These are phyloP conservation scores for Diarsia mendica DNA, from an alignment of 2,888 invertebrate genomes.

Conservation along the genomic window DNA sequence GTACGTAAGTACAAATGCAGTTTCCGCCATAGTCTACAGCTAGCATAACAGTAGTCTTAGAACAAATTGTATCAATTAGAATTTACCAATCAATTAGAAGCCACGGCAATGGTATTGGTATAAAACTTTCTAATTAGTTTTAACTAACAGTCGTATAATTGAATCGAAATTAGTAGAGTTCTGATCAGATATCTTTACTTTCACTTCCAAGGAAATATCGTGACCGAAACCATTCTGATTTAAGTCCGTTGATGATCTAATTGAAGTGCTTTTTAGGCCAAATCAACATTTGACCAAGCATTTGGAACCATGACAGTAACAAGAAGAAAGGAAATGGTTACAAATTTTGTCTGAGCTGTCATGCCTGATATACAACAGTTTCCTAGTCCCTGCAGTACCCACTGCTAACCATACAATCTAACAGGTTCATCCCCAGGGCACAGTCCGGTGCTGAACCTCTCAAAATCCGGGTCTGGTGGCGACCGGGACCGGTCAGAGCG, in stretches of 20 bases:
- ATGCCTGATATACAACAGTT: neutral
- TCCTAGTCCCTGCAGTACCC: neutral
- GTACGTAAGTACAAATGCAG: neutral
- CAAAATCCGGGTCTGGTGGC: conserved; percentile 95
- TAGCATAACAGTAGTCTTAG: neutral
- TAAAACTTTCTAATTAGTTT: conserved; percentile 54
- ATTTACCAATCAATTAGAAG: conserved; percentile 29
- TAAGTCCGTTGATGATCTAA: neutral
- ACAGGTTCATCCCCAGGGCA: conserved; percentile 96
- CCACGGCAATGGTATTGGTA: conserved; percentile 12
- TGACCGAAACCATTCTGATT: conserved; percentile 29
- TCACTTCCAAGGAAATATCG: conserved; percentile 19
- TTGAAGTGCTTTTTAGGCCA: neutral
- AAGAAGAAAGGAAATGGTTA: too few relatives aligned
- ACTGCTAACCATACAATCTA: conserved; percentile 34
- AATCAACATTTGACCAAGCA: neutral
- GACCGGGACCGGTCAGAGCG: conserved; percentile 92
- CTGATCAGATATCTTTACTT: conserved; percentile 28
- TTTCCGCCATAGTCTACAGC: neutral
- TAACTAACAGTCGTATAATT: conserved; percentile 31
- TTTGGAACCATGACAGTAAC: too few relatives aligned
- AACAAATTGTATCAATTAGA: conserved; percentile 36
- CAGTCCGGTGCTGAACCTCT: conserved; percentile 97
- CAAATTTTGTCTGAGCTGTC: neutral
- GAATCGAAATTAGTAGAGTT: conserved; percentile 21